These are phyloP conservation scores for Hipparchia sbordonii DNA, from an alignment of 2,888 invertebrate genomes.

Conservation along the genomic window DNA sequence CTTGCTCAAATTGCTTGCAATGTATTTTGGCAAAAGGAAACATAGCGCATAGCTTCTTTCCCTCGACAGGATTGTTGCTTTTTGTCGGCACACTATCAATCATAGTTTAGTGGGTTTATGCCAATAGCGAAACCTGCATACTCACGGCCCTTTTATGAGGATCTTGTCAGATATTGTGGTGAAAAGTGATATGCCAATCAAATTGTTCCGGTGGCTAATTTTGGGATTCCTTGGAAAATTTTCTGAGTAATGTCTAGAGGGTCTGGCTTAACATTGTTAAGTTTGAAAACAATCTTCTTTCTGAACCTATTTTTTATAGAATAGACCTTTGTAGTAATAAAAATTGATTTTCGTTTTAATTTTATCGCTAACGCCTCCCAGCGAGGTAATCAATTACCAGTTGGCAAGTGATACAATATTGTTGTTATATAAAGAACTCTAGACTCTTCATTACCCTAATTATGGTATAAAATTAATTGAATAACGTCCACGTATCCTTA, in stretches of 20 bases:
- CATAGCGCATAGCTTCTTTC: background rate
- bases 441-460: no score
- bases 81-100: slow-evolving; percentile 71
- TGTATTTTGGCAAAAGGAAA: background rate
- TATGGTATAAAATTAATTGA: no score
- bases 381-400: no score
- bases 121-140: slow-evolving; percentile 74
- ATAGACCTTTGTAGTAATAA: background rate
- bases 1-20: background rate
- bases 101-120: slow-evolving; percentile 74
- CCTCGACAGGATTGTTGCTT: background rate
- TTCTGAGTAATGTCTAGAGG: slow-evolving; percentile 26
- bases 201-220: slow-evolving; percentile 41
- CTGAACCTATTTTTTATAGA: background rate
- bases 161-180: slow-evolving; percentile 54
- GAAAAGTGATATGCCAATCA: slow-evolving; percentile 49
- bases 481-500: no score
- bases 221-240: slow-evolving; percentile 36
- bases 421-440: no score
- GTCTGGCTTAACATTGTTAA: slow-evolving; percentile 25
- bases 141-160: slow-evolving; percentile 68
- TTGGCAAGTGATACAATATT: no score
- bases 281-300: slow-evolving; percentile 16
- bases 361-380: background rate
- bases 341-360: background rate